Evolutionary conservation across 1,140 invertebrate species (phyloP).

Genomic region (Penaeus chinensis): DNA sequence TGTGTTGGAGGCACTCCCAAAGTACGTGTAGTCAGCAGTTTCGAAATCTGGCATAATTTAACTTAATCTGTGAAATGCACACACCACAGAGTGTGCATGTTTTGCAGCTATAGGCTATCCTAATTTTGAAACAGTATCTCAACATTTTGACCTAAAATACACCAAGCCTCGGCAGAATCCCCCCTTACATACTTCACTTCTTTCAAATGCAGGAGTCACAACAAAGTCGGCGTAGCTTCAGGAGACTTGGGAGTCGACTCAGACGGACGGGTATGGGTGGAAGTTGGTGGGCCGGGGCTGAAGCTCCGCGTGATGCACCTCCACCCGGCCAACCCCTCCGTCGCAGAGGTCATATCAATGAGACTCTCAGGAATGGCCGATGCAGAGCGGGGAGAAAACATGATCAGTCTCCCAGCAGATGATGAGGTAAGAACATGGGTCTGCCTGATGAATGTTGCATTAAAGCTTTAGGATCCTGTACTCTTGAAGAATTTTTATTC

Average conservation of each 20-base stretch:
- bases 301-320: slow-evolving; percentile 58
- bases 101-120: too few species aligned
- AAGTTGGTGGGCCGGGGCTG: slow-evolving; percentile 32
- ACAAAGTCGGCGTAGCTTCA: slow-evolving; percentile 37
- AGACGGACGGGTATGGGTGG: slow-evolving; percentile 51
- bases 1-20: slow-evolving; percentile 20
- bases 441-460: not conserved
- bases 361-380: slow-evolving; percentile 1
- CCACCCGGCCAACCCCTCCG: slow-evolving; percentile 58
- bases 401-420: slow-evolving; percentile 33
- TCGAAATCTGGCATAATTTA: not conserved
- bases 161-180: too few species aligned
- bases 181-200: too few species aligned
- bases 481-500: not conserved
- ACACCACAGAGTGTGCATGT: too few species aligned
- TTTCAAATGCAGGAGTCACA: slow-evolving; percentile 12
- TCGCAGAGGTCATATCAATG: slow-evolving; percentile 34
- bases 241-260: slow-evolving; percentile 45
- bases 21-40: slow-evolving; percentile 18
- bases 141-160: too few species aligned
- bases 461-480: not conserved
- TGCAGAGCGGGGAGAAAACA: slow-evolving; percentile 6
- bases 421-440: slow-evolving; percentile 25
- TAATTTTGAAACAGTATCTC: too few species aligned
- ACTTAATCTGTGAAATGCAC: not conserved